Evolutionary conservation across 1,140 invertebrate genomes (phyloP).

Genomic region (Tetramorium simillimum): DNA sequence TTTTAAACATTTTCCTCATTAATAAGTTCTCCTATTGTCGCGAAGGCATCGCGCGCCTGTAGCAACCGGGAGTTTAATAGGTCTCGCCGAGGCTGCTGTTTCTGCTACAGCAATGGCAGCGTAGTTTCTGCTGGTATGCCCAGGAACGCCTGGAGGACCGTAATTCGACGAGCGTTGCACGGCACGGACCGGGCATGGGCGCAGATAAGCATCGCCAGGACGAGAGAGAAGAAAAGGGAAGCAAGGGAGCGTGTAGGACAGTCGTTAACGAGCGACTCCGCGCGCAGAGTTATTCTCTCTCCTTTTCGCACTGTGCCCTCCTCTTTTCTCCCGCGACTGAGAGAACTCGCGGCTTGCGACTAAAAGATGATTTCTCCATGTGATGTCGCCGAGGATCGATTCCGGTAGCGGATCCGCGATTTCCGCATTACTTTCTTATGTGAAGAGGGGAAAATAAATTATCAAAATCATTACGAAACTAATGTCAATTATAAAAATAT

Average conservation of each 20-base stretch:
- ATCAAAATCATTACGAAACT: not conserved
- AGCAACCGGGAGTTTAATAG: conserved; percentile 44
- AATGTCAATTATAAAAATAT: not conserved
- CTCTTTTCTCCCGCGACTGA: not conserved
- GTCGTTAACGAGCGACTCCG: conserved; percentile 75
- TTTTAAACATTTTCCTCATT: not conserved
- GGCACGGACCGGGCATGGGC: conserved; percentile 49
- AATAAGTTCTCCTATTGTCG: not conserved
- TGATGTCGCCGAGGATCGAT: not conserved
- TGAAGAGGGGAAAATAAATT: not conserved
- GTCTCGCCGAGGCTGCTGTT: conserved; percentile 22
- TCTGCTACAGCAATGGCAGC: conserved; percentile 45
- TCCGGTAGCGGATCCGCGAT: not conserved
- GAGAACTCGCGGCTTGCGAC: conserved; percentile 30
- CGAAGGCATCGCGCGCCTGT: not conserved
- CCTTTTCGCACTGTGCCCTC: not conserved
- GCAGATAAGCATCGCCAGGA: conserved; percentile 76
- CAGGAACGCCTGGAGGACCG: conserved; percentile 69
- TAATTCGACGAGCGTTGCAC: conserved; percentile 71
- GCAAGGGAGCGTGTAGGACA: conserved; percentile 72
- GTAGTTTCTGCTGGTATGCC: conserved; percentile 71
- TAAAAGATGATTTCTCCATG: conserved; percentile 29
- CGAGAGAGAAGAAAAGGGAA: conserved; percentile 65
- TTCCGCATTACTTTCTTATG: conserved; percentile 30
- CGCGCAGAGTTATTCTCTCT: conserved; percentile 58